Base-by-base conservation (phyloP, 1,140 invertebrate species). In the Dryas iulia region DNA sequence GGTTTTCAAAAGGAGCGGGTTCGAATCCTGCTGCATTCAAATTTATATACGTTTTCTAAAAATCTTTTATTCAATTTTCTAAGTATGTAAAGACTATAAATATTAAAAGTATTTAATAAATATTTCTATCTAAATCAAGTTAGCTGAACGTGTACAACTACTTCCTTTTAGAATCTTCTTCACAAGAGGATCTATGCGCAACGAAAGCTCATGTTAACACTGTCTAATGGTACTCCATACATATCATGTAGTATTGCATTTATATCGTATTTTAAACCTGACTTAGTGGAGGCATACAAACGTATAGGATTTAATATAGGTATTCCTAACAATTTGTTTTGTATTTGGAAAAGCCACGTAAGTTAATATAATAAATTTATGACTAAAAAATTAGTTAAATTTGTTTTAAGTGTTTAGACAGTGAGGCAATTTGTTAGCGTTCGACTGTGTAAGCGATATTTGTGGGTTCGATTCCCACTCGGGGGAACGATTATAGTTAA, bases 161-260 rank as follows among this genome's bases (percentile, higher is more conserved):
- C 59, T 60, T 25, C n/a, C 21, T 53, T 61, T 21, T 61, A 65
- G 58, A 61, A 53, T 66, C 67, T 59, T 72, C 71, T 69, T 69
- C 59, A 53, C 62, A 69, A 35, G 33, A 54, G 62, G 58, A 73
- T 69, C 61, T 65, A 69, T 73, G 66, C 52, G 58, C 62, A 62
- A 11, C 56, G 47, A 18, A n/a, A 35, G 61, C 30, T 33, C 67
- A 66, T 76, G 78, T 81, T 76, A 78, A 74, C 67, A 63, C 69
- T 53, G 66, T 59, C 63, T 71, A 68, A 68, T 70, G 63, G 57
- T 69, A 52, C 59, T 54, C 58, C 35, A 53, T 66, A 69, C 26
- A 69, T 71, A 66, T 66, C 59, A 53, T 58, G 60, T 18, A 47
- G 39, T 67, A 67, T 67, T 67, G 59, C 59, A 26, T 61, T 52